phyloP scores from a whole-genome alignment of 2,797 vertebrate species.

The Gymnopithys bicolor region DNA sequence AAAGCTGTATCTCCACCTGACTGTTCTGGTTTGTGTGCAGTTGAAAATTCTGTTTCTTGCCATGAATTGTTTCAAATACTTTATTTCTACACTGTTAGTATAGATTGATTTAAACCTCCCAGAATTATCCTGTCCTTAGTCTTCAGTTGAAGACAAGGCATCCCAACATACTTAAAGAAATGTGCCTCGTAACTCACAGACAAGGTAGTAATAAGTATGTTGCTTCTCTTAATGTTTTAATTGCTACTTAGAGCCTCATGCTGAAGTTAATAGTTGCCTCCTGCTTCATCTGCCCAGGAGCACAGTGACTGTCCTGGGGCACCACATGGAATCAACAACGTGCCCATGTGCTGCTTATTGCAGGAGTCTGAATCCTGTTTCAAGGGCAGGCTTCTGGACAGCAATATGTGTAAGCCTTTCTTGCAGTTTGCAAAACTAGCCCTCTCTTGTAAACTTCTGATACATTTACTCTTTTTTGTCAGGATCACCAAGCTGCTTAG shows the following conservation, averaged over 20 bases:
- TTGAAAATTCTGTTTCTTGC: neutral
- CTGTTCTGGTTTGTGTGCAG: neutral
- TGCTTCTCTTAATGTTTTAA: conserved; percentile 1
- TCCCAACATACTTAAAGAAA: neutral
- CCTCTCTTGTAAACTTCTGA: neutral
- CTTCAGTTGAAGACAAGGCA: neutral
- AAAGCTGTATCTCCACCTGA: neutral
- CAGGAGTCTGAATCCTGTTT: neutral
- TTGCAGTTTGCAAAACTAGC: neutral
- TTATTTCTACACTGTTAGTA: neutral
- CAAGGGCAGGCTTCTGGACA: neutral
- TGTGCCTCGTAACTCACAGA: neutral
- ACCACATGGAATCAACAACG: neutral
- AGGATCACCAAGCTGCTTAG: neutral
- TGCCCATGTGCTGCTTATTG: neutral
- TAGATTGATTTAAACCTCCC: neutral
- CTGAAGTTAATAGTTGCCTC: neutral
- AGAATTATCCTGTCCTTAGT: neutral
- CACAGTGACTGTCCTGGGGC: neutral
- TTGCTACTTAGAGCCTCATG: neutral
- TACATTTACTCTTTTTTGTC: neutral
- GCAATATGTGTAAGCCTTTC: neutral
- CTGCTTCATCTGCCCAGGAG: neutral
- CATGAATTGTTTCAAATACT: neutral
- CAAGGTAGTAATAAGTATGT: neutral